Percentiles rank a stretch among this genome's conserved stretches.
Conservation (phyloP, 1,140 invertebrate genomes). For the Nautilus pompilius region DNA sequence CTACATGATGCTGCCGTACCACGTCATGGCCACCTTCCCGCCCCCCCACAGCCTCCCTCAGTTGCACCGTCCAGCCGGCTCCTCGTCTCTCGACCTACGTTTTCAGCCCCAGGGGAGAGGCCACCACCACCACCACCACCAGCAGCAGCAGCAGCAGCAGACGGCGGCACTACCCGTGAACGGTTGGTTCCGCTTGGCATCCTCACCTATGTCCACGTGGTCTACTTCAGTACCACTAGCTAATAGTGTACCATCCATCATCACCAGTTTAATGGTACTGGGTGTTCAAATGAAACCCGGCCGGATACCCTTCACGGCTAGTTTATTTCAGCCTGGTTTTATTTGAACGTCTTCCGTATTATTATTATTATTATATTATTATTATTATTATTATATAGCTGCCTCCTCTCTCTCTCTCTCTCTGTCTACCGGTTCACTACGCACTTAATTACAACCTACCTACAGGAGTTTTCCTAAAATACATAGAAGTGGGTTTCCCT, state of each 20-base stretch:
- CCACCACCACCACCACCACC: neutral
- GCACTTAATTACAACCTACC: too few species aligned
- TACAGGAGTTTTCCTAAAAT: too few species aligned
- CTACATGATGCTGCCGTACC: conserved; percentile 15
- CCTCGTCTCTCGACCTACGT: neutral
- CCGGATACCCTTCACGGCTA: neutral
- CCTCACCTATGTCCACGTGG: neutral
- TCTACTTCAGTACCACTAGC: neutral
- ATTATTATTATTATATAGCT: too few species aligned
- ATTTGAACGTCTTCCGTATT: too few species aligned
- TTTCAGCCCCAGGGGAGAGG: neutral
- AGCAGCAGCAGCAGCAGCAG: neutral
- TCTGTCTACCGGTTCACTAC: too few species aligned
- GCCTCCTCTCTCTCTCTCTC: too few species aligned
- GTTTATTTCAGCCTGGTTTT: too few species aligned
- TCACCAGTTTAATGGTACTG: neutral
- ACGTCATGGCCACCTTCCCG: conserved; percentile 9
- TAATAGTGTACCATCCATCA: neutral
- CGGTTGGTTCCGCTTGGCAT: neutral
- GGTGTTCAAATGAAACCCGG: neutral
- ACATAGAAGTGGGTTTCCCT: too few species aligned
- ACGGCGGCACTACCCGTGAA: neutral
- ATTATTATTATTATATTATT: too few species aligned
- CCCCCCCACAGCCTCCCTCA: neutral
- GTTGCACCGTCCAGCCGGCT: neutral